These are phyloP conservation scores for Ophraella communa DNA, from an alignment of 2,888 invertebrate species.

Conservation along the genomic window DNA sequence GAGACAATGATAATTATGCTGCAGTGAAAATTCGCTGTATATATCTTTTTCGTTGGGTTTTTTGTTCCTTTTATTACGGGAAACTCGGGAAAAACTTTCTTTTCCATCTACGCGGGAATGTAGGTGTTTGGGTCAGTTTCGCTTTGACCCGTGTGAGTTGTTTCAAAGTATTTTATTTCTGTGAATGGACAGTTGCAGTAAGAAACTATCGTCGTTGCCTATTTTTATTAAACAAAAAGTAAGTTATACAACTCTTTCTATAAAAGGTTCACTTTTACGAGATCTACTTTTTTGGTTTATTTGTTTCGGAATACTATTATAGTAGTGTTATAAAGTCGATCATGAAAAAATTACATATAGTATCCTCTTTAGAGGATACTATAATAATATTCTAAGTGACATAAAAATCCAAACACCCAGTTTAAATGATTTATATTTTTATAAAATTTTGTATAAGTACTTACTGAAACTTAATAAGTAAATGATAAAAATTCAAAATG, in stretches of 20 bases:
- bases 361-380: too few relatives aligned
- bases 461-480: too few relatives aligned
- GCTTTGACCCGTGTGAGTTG: neutral
- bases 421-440: too few relatives aligned
- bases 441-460: too few relatives aligned
- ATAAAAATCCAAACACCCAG: too few relatives aligned
- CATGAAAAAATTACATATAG: too few relatives aligned
- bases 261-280: neutral
- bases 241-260: neutral
- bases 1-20: constrained; percentile 15
- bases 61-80: neutral
- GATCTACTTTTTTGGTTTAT: neutral
- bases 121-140: constrained; percentile 1
- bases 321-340: too few relatives aligned
- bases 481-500: too few relatives aligned
- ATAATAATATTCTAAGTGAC: too few relatives aligned
- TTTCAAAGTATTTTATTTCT: neutral
- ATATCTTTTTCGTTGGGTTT: constrained; percentile 4
- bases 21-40: constrained; percentile 4
- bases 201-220: neutral
- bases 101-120: neutral
- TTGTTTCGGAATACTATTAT: neutral
- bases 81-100: neutral
- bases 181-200: neutral
- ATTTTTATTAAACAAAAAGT: neutral